Percentiles rank a stretch among this genome's conserved stretches.
Conservation (phyloP, 2,797 vertebrate species). For the Cyclopterus lumpus region DNA sequence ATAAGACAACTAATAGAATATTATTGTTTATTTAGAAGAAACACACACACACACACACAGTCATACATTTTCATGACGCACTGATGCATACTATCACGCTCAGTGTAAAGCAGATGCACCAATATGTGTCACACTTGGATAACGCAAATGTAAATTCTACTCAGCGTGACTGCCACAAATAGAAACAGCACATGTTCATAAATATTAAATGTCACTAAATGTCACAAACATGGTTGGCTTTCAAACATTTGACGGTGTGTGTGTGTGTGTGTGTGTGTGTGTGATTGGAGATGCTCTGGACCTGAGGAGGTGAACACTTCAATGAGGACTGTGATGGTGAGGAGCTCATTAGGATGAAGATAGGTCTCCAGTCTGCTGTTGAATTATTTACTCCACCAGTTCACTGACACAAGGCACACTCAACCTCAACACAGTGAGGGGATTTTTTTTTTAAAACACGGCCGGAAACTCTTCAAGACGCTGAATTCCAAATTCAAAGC, state of each 20-base stretch:
- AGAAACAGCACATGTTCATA: conserved; percentile 53
- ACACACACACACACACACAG: background rate
- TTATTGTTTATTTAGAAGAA: background rate
- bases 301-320: conserved; percentile 36
- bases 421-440: background rate
- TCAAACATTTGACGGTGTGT: conserved; percentile 38
- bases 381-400: conserved; percentile 48
- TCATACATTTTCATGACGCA: background rate
- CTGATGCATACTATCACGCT: background rate
- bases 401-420: conserved; percentile 2
- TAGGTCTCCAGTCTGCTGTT: conserved; percentile 10
- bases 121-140: conserved; percentile 22
- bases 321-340: conserved; percentile 34
- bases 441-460: background rate
- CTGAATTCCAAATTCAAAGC: background rate
- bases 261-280: conserved; percentile 6
- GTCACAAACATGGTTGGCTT: conserved; percentile 67
- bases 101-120: background rate
- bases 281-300: conserved; percentile 21
- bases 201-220: conserved; percentile 76
- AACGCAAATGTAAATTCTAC: conserved; percentile 29
- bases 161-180: conserved; percentile 33
- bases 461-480: background rate
- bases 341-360: conserved; percentile 50
- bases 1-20: background rate